These are phyloP conservation scores for Drosophila nr. perissopoda DNA, from an alignment of 2,888 invertebrate species.

Conservation along the genomic window DNA sequence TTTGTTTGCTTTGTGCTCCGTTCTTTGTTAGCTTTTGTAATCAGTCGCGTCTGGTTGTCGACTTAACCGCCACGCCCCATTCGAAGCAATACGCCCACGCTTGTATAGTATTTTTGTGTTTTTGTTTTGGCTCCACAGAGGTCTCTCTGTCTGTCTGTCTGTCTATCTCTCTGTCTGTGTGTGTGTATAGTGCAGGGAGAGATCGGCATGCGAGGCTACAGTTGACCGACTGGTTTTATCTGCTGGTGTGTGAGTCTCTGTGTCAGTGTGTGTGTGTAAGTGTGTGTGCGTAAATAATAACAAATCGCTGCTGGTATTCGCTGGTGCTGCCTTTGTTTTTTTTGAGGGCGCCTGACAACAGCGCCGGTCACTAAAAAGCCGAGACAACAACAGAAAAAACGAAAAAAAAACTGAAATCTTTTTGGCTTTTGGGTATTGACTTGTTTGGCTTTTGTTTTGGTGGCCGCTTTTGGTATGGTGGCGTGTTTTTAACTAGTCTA, in stretches of 20 bases:
- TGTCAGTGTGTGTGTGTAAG: constrained; percentile 20
- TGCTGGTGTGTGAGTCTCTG: constrained; percentile 2
- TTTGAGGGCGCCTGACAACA: constrained; percentile 74
- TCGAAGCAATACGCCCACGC: constrained; percentile 18
- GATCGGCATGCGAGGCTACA: constrained; percentile 46
- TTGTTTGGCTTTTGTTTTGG: constrained; percentile 73
- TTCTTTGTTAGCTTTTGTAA: constrained; percentile 45
- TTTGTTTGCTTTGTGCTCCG: constrained; percentile 35
- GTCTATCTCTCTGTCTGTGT: constrained; percentile 1
- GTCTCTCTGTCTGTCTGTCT: constrained; percentile 17
- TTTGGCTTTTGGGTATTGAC: constrained; percentile 46
- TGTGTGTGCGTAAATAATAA: constrained; percentile 51
- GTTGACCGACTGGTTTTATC: constrained; percentile 62
- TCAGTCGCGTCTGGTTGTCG: constrained; percentile 16
- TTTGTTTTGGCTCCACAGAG: constrained; percentile 70
- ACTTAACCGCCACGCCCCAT: constrained; percentile 5
- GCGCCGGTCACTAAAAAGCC: constrained; percentile 27
- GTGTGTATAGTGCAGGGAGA: constrained; percentile 1
- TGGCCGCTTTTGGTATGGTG: constrained; percentile 53
- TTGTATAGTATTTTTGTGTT: constrained; percentile 61
- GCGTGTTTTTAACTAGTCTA: constrained; percentile 57
- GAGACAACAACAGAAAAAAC: constrained; percentile 6
- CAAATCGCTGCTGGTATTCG: constrained; percentile 53
- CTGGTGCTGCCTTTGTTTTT: constrained; percentile 43
- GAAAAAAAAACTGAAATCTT: constrained; percentile 34